Percentiles rank a stretch among this genome's conserved stretches.
Conservation (phyloP, 2,797 vertebrate genomes). For the Tenualosa thibaudeaui region DNA sequence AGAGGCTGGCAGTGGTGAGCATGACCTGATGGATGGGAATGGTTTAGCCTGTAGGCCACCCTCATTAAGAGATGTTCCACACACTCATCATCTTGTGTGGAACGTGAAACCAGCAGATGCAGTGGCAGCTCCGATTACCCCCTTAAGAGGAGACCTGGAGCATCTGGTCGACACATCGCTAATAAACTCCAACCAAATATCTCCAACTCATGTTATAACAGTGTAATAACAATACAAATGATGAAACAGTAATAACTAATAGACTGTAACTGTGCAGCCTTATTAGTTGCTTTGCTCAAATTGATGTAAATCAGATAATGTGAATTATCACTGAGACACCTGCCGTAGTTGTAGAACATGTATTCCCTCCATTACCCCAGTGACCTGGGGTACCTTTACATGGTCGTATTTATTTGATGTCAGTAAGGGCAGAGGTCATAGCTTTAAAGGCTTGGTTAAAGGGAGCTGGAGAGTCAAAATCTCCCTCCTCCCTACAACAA, state of each 20-base stretch:
- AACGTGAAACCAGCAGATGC: not conserved
- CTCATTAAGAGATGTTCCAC: not conserved
- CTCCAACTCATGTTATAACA: not conserved
- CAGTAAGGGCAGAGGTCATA: not conserved
- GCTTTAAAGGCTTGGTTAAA: not conserved
- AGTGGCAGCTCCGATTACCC: not conserved
- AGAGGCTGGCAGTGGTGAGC: not conserved
- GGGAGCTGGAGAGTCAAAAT: not conserved
- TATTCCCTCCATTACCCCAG: not conserved
- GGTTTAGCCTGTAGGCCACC: not conserved
- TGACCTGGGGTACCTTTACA: conserved; percentile 1
- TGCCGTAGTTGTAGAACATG: not conserved
- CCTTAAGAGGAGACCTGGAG: not conserved
- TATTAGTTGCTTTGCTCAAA: not conserved
- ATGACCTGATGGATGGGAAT: not conserved
- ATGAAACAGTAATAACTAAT: not conserved
- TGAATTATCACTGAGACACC: not conserved
- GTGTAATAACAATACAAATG: not conserved
- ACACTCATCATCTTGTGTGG: not conserved
- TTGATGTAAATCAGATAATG: not conserved
- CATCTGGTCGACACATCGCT: not conserved
- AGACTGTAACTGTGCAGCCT: not conserved
- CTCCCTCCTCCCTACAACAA: not conserved
- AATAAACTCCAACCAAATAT: not conserved
- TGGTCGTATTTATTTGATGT: not conserved